Conservation (phyloP, 2,797 vertebrate genomes). For the Sebastes vulpes region DNA sequence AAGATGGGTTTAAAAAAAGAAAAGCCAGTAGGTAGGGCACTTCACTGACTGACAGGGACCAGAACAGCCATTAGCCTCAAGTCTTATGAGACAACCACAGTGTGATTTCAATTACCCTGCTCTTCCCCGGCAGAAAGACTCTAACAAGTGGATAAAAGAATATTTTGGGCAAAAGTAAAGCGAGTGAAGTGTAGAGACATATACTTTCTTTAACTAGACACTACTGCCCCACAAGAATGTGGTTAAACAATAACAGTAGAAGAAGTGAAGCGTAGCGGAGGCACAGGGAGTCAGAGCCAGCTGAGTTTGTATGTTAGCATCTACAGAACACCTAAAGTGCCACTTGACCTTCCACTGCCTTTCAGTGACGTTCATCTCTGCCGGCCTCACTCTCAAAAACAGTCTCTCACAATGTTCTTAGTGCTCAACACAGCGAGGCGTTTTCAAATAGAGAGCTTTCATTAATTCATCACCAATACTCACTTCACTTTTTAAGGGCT, state of each 20-base stretch:
- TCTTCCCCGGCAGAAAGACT: slow-evolving; percentile 51
- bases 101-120: slow-evolving; percentile 77
- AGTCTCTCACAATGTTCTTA: not conserved
- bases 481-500: slow-evolving; percentile 6
- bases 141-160: slow-evolving; percentile 55
- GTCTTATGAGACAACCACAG: slow-evolving; percentile 75
- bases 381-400: not conserved
- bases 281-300: not conserved
- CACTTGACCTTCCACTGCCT: slow-evolving; percentile 15
- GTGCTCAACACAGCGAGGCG: not conserved
- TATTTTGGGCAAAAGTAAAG: slow-evolving; percentile 37
- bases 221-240: not conserved
- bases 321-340: not conserved
- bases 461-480: not conserved
- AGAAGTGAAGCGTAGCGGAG: not conserved
- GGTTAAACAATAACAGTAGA: not conserved
- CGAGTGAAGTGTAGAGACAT: not conserved
- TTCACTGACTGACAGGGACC: slow-evolving; percentile 73
- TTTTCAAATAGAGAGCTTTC: not conserved
- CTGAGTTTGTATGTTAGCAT: not conserved
- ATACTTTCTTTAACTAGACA: slow-evolving; percentile 29
- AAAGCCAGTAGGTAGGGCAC: slow-evolving; percentile 25
- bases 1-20: slow-evolving; percentile 1
- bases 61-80: slow-evolving; percentile 72
- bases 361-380: slow-evolving; percentile 4